These are phyloP conservation scores for Eucera pruinosa DNA, from an alignment of 2,888 invertebrate species.

Conservation along the genomic window DNA sequence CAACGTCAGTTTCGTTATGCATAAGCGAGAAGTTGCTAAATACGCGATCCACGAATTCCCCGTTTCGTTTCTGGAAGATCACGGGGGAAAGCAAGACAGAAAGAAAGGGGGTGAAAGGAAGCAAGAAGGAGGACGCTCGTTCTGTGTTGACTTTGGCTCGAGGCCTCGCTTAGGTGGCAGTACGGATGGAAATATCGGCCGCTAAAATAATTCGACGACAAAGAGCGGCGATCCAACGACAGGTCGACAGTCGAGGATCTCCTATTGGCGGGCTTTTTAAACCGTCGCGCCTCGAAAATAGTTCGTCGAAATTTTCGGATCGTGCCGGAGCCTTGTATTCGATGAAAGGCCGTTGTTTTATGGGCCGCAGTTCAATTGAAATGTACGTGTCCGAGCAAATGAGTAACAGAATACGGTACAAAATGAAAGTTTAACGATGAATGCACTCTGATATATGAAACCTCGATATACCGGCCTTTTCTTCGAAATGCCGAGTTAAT, in stretches of 20 bases:
- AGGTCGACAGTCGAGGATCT: slow-evolving; percentile 60
- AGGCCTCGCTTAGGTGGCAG: slow-evolving; percentile 77
- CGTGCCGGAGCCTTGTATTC: slow-evolving; percentile 42
- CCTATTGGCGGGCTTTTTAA: slow-evolving; percentile 73
- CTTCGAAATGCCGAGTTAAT: slow-evolving; percentile 14
- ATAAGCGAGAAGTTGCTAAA: not conserved
- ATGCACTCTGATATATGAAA: slow-evolving; percentile 1
- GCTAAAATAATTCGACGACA: slow-evolving; percentile 83
- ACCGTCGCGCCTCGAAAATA: slow-evolving; percentile 53
- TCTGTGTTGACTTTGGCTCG: slow-evolving; percentile 81
- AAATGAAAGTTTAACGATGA: slow-evolving; percentile 61
- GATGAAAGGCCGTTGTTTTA: slow-evolving; percentile 59
- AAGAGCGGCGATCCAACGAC: slow-evolving; percentile 70
- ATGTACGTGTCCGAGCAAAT: slow-evolving; percentile 42
- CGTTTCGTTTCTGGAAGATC: slow-evolving; percentile 41
- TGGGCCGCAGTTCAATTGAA: slow-evolving; percentile 41
- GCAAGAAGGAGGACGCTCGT: slow-evolving; percentile 37
- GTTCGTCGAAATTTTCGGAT: slow-evolving; percentile 47
- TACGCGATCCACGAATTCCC: slow-evolving; percentile 40
- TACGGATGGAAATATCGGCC: slow-evolving; percentile 84
- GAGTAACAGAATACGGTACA: slow-evolving; percentile 41
- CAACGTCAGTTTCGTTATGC: not conserved
- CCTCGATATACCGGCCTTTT: not conserved
- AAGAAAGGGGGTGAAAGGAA: slow-evolving; percentile 40
- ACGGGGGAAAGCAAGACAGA: slow-evolving; percentile 19